Evolutionary conservation across 2,888 invertebrate species (phyloP).

Genomic region (Apantesis nais): DNA sequence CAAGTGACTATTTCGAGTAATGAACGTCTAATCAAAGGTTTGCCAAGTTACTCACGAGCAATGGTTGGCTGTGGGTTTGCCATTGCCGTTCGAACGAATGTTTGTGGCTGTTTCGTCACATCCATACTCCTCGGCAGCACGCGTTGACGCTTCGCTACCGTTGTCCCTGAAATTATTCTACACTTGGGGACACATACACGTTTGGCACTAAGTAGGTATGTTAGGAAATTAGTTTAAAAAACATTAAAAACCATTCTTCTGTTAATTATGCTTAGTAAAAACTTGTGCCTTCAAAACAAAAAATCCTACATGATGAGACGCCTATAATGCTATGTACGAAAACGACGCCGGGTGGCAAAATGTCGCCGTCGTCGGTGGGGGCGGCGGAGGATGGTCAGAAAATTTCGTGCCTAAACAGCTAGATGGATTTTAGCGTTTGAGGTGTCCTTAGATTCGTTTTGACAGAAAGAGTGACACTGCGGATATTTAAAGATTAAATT

Average conservation of each 20-base stretch:
- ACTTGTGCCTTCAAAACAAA: background rate
- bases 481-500: background rate
- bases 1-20: constrained; percentile 12
- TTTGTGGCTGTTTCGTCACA: constrained; percentile 59
- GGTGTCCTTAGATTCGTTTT: too few relatives aligned
- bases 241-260: background rate
- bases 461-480: too few relatives aligned
- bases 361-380: too few relatives aligned
- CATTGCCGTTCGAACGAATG: constrained; percentile 66
- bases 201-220: constrained; percentile 12
- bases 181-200: constrained; percentile 48
- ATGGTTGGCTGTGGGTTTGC: constrained; percentile 74
- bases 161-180: constrained; percentile 77
- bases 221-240: constrained; percentile 9
- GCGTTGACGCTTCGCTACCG: constrained; percentile 82
- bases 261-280: background rate
- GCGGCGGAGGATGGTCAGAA: too few relatives aligned
- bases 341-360: background rate
- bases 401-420: too few relatives aligned
- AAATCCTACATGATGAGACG: background rate
- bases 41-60: constrained; percentile 77
- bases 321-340: background rate
- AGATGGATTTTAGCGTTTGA: too few relatives aligned
- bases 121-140: constrained; percentile 74
- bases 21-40: constrained; percentile 42